Conservation (phyloP, 2,113 vertebrate species). For the Oreocharis arfaki region DNA sequence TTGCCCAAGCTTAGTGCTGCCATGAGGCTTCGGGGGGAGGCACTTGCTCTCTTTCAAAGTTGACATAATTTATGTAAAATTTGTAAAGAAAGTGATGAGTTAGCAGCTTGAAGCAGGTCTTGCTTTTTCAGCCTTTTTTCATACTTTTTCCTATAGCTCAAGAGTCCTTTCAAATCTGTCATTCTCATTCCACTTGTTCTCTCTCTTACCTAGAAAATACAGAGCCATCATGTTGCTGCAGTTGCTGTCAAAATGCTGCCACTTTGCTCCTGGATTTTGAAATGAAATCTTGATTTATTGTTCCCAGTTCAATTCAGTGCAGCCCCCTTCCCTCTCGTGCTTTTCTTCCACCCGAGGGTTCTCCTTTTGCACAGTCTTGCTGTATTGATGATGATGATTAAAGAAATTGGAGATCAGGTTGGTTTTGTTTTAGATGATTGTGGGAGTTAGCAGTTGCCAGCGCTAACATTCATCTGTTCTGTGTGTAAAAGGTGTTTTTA, state of each 20-base stretch:
- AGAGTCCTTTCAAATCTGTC: neutral
- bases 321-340: neutral
- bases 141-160: neutral
- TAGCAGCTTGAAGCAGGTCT: neutral
- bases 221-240: neutral
- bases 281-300: slow-evolving; percentile 9
- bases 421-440: neutral
- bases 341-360: neutral
- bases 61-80: neutral
- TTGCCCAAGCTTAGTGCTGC: neutral
- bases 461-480: neutral
- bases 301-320: neutral
- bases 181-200: neutral
- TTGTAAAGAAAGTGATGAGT: neutral
- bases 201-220: neutral
- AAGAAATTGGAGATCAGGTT: neutral
- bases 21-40: neutral
- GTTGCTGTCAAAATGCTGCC: neutral
- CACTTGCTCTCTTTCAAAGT: neutral
- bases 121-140: neutral
- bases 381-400: neutral
- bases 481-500: neutral
- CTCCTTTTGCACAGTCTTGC: neutral
- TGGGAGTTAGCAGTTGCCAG: neutral
- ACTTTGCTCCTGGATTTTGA: neutral